phyloP scores from a whole-genome alignment of 2,888 invertebrate species.

The Cantharis rufa region DNA sequence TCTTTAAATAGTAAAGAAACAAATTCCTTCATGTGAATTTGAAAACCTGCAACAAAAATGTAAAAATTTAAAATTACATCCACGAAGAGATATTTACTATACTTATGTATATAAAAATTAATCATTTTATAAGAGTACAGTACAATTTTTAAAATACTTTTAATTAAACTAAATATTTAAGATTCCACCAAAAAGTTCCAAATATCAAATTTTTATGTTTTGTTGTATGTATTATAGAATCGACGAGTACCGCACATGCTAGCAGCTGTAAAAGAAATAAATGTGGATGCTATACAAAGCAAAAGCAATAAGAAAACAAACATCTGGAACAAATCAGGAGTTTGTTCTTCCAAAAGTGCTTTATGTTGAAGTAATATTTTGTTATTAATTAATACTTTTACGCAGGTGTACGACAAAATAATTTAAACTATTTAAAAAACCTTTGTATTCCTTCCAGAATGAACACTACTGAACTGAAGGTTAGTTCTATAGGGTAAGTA shows the following conservation, averaged over 20 bases:
- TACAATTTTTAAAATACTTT: no score
- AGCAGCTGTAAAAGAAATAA: constrained; percentile 31
- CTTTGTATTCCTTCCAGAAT: not conserved
- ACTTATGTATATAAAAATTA: not conserved
- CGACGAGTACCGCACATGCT: not conserved
- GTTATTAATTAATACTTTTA: not conserved
- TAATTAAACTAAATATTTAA: not conserved
- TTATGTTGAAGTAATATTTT: not conserved
- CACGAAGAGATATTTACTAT: not conserved
- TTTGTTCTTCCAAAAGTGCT: constrained; percentile 12
- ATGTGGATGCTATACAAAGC: constrained; percentile 4
- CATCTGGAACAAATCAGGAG: constrained; percentile 27
- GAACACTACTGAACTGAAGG: constrained; percentile 7
- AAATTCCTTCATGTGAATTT: not conserved
- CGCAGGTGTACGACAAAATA: not conserved
- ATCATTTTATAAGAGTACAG: not conserved
- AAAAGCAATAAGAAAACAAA: constrained; percentile 18
- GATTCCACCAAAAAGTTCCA: not conserved
- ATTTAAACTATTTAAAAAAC: not conserved
- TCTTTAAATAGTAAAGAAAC: not conserved
- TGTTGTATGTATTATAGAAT: not conserved
- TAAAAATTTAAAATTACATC: not conserved
- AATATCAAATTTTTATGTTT: not conserved
- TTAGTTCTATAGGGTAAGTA: constrained; percentile 13
- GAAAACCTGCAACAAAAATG: not conserved